These are phyloP conservation scores for Ethmia dodecea DNA, from an alignment of 2,888 invertebrate species.

Conservation along the genomic window DNA sequence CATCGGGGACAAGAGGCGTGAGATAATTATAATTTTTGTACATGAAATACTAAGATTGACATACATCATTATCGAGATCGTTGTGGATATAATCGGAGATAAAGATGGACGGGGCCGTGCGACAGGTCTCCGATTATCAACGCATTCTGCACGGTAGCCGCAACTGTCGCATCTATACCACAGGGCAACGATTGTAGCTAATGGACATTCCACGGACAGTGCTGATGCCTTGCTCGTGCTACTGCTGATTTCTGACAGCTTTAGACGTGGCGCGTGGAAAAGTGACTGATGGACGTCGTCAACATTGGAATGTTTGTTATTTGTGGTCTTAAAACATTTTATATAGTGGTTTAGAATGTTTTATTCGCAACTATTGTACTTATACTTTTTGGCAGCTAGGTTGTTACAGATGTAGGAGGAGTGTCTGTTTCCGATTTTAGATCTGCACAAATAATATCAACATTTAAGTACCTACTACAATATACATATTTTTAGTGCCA, in stretches of 20 bases:
- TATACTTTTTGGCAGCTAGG: no score
- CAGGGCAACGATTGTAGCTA: slow-evolving; percentile 35
- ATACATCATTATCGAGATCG: slow-evolving; percentile 40
- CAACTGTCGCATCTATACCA: slow-evolving; percentile 30
- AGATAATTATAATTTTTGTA: no score
- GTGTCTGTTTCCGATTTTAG: no score
- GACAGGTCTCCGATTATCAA: slow-evolving; percentile 71
- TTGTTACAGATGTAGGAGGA: no score
- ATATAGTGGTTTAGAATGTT: no score
- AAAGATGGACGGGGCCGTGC: slow-evolving; percentile 54
- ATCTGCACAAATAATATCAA: no score
- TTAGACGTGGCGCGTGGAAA: slow-evolving; percentile 14
- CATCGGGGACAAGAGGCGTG: no score
- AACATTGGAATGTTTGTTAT: slow-evolving; percentile 9
- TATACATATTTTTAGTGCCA: no score
- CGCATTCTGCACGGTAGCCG: slow-evolving; percentile 65
- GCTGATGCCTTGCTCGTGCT: slow-evolving; percentile 39
- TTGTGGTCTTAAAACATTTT: no score
- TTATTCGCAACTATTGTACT: no score
- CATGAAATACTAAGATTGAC: no score
- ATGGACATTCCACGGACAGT: slow-evolving; percentile 48
- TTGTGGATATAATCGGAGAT: slow-evolving; percentile 34
- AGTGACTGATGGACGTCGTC: slow-evolving; percentile 14
- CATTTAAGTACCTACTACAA: no score
- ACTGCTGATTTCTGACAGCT: slow-evolving; percentile 30